Percentiles rank a stretch among this genome's conserved stretches.
Conservation (phyloP, 2,113 vertebrate genomes). For the Caracal caracal region DNA sequence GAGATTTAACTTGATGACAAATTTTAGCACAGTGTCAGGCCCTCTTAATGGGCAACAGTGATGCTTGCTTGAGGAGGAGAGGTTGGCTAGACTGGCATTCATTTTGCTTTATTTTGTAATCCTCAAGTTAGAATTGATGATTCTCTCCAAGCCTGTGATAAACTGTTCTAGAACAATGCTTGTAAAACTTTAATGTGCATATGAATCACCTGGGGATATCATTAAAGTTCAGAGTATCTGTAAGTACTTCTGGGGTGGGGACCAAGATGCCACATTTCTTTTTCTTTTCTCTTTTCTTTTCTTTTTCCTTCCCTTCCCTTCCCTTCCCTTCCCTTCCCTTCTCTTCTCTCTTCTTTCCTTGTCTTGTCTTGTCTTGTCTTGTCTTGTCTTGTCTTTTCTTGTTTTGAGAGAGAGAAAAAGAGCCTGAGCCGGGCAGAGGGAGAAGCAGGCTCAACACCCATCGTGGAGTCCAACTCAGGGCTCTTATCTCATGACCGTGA, state of each 20-base stretch:
- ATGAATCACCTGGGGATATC: not conserved
- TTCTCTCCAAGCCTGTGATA: not conserved
- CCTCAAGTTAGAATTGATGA: not conserved
- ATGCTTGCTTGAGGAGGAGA: not conserved
- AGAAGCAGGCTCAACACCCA: too few relatives aligned
- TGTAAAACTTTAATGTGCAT: slow-evolving; percentile 31
- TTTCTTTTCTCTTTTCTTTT: too few relatives aligned
- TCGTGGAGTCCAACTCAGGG: too few relatives aligned
- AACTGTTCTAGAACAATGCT: slow-evolving; percentile 32
- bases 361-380: too few relatives aligned
- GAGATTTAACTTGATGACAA: not conserved
- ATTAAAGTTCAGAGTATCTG: not conserved
- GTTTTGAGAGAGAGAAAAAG: too few relatives aligned
- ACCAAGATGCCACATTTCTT: not conserved
- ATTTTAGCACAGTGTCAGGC: not conserved
- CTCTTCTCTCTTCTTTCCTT: too few relatives aligned
- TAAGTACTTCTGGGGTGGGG: not conserved
- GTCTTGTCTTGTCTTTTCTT: too few relatives aligned
- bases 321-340: too few relatives aligned
- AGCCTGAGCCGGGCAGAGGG: too few relatives aligned
- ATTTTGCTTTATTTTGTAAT: slow-evolving; percentile 48
- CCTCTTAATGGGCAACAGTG: not conserved
- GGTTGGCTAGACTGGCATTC: not conserved
- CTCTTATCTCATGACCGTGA: too few relatives aligned
- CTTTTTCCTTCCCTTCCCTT: too few relatives aligned